Evolutionary conservation across 2,113 vertebrate genomes (phyloP), one percentile per base, ranked within the genome.

Genomic region (Hemicordylus capensis): DNA sequence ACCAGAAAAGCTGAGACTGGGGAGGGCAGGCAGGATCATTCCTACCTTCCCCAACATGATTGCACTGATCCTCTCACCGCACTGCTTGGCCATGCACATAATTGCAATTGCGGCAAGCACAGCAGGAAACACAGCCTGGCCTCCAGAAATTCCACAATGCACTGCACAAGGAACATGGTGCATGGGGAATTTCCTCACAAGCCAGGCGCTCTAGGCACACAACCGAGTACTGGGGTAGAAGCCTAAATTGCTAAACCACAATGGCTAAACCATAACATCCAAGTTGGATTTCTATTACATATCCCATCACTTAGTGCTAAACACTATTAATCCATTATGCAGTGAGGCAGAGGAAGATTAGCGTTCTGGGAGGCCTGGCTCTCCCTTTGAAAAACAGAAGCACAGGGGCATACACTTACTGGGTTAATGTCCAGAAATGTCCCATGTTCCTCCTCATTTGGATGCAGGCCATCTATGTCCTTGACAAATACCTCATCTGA

Each of bases 361-460:
- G 17, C 11, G 4, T 17, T 7, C 17, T 54, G 67, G 37, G 34
- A 69, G 6, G 37, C 34, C 37, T 20, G 7, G 15, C 37, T 69
- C n/a, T 69, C n/a, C 2, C 9, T 46, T 34, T 66, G 14, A 48
- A 31, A 48, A 4, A 2, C 42, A 66, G 31, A 34, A 39, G 9
- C 10, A 12, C 7, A 46, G 15, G 24, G 4, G 1, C 1, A 6
- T 22, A 8, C 92, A 96, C 96, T 89, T 96, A 99, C 98, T 44
- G 98, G 98, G 88, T 99, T 97, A 85, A 99, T 94, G 79, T 99
- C 99, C 64, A 99, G 93, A 83, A 95, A 88, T 0, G 98, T 98
- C 94, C 99, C 95, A 4, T 99, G 98, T 6, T 97, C 86, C 20
- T 98, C 96, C 89, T 98, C 98, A 0, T 90, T 94, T 3, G 99